These are phyloP conservation scores for Catocala fraxini DNA, from an alignment of 2,888 invertebrate species.

Conservation along the genomic window DNA sequence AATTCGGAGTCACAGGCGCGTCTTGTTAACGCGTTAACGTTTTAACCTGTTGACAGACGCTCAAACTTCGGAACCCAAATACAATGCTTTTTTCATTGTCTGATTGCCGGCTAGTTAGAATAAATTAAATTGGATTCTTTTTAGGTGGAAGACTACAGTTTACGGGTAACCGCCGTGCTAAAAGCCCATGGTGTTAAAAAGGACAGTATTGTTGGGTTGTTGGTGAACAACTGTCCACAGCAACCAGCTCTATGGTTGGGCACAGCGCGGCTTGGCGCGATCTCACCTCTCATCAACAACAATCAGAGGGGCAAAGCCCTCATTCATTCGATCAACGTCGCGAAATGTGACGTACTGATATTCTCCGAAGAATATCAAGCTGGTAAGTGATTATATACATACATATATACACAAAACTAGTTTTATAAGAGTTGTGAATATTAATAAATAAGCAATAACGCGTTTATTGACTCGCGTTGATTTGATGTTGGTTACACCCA, in stretches of 20 bases:
- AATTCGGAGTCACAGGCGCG: too few relatives aligned
- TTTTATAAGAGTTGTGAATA: constrained; percentile 1
- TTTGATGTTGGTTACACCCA: too few relatives aligned
- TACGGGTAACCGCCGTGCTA: constrained; percentile 94
- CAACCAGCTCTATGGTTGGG: constrained; percentile 98
- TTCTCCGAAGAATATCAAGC: constrained; percentile 91
- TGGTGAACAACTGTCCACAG: constrained; percentile 97
- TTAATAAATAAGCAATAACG: too few relatives aligned
- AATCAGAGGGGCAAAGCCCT: constrained; percentile 95
- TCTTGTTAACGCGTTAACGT: too few relatives aligned
- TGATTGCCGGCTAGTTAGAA: too few relatives aligned
- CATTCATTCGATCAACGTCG: constrained; percentile 95
- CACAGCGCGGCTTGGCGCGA: constrained; percentile 94
- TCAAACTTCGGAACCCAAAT: too few relatives aligned
- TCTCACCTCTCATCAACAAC: constrained; percentile 97
- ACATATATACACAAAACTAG: too few relatives aligned
- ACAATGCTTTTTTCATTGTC: too few relatives aligned
- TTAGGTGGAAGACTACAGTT: constrained; percentile 95
- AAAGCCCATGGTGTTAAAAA: constrained; percentile 93
- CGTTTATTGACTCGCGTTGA: too few relatives aligned
- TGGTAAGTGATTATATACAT: constrained; percentile 76
- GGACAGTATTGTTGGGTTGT: constrained; percentile 95
- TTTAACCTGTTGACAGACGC: too few relatives aligned
- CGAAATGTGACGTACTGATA: constrained; percentile 94
- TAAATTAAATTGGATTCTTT: constrained; percentile 46